phyloP scores from a whole-genome alignment of 2,113 vertebrate species.

The Heloderma charlesbogerti region DNA sequence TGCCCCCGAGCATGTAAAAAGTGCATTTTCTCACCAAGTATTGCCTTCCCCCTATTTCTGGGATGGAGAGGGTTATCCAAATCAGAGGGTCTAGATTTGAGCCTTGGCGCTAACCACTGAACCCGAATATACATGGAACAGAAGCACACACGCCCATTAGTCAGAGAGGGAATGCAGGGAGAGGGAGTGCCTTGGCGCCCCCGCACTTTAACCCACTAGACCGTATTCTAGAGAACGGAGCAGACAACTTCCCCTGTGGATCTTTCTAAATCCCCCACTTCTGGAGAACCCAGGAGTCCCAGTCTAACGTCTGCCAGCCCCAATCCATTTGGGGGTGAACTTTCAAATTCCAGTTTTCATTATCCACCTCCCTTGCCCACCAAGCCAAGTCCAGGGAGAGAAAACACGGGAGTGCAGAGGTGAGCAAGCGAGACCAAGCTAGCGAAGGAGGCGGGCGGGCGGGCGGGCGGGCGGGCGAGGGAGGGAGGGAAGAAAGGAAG shows the following conservation, averaged over 20 bases:
- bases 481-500: constrained; percentile 49
- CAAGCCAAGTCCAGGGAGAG: background rate
- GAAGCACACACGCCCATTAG: too few relatives aligned
- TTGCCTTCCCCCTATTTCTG: background rate
- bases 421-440: background rate
- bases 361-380: background rate
- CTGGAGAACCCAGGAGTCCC: background rate
- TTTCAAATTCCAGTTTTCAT: background rate
- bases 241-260: background rate
- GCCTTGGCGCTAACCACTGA: background rate
- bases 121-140: too few relatives aligned
- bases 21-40: background rate
- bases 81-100: background rate
- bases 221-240: background rate
- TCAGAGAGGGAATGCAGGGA: background rate
- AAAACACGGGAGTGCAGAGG: background rate
- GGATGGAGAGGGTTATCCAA: background rate
- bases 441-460: constrained; percentile 13
- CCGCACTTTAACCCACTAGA: background rate
- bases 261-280: background rate
- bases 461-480: background rate
- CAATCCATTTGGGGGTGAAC: too few relatives aligned
- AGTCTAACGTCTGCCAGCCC: background rate
- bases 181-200: background rate
- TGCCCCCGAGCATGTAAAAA: background rate